Conservation (phyloP, 1,140 invertebrate species). For the Fopius arisanus region DNA sequence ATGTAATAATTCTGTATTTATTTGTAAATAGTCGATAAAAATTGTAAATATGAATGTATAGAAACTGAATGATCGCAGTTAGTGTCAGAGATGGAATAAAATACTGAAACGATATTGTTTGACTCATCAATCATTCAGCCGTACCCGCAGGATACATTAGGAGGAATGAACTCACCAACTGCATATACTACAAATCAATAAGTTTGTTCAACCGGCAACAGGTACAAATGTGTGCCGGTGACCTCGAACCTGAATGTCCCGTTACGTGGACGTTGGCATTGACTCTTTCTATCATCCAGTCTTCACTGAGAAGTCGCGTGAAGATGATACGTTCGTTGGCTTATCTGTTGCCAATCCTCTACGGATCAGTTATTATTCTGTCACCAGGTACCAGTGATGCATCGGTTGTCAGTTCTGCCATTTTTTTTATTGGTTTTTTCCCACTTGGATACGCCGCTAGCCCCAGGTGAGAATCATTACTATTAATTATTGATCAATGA, state of each 20-base stretch:
- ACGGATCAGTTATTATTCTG: slow-evolving; percentile 44
- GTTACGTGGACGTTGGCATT: slow-evolving; percentile 55
- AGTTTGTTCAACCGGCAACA: neutral
- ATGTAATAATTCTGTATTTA: slow-evolving; percentile 54
- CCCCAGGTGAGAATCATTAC: slow-evolving; percentile 47
- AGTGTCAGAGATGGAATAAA: neutral
- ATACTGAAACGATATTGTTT: neutral
- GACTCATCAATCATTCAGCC: no score
- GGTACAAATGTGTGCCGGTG: slow-evolving; percentile 58
- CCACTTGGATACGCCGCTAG: slow-evolving; percentile 50
- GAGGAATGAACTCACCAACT: neutral
- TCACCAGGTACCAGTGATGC: slow-evolving; percentile 37
- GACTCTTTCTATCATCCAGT: slow-evolving; percentile 51
- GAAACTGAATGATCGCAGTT: neutral
- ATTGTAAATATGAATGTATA: slow-evolving; percentile 31
- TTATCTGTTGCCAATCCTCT: slow-evolving; percentile 40
- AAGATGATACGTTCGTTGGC: slow-evolving; percentile 55
- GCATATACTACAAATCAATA: neutral
- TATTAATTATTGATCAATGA: neutral
- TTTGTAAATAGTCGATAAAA: slow-evolving; percentile 56
- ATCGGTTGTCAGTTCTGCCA: slow-evolving; percentile 32
- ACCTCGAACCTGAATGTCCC: slow-evolving; percentile 60
- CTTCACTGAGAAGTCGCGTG: slow-evolving; percentile 58
- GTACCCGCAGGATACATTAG: neutral
- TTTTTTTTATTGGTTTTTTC: slow-evolving; percentile 44